Evolutionary conservation across 92 coral and sea anemone genomes (phyloP), one percentile per base, ranked within the genome.

Genomic region (Pocillopora grandis): DNA sequence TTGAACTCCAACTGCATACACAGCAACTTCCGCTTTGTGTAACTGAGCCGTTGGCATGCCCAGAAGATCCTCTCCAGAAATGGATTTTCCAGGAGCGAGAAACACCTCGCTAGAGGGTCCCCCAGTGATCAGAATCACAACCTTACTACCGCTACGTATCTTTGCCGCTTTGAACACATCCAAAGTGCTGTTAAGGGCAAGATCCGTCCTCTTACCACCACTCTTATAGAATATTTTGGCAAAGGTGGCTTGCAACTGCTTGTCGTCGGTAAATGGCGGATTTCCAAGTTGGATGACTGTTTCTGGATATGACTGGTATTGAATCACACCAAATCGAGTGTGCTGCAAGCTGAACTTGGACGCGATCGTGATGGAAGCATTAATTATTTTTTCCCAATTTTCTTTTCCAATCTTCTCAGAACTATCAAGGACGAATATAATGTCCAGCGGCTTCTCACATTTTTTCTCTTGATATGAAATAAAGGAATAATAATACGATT

Each of bases 151-250:
- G 21, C 86, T 74, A 57, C 98, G 92, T 12, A 74, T 76, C 49
- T 88, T 72, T 10, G 97, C 92, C 37, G 72, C 71, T 20, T 87
- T 90, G 80, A 96, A 96, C 52, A 96, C 98, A 31, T 90, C 92
- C 56, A 89, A 71, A 0, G 98, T 92, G 72, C 91, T 81, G 65
- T 89, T 81, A 72, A 93, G 80, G 18, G 99, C 98, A 66, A 92
- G 89, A 76, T 96, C 98, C 12, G 98, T 94, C 18, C 99, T 88
- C 33, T 95, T 96, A 62, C 93, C 95, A 10, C 99, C 98, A 21
- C 91, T 86, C 58, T 96, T 93, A 80, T 82, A 96, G 80, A 78
- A 96, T 27, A 96, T 89, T 64, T 89, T 93, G 31, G 82, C 84
- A 12, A 96, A 70, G 19, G 96, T 93, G 64, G 78, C 84, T n/a